Evolutionary conservation across 2,113 vertebrate genomes (phyloP).

Genomic region (Ceyx melanurus): DNA sequence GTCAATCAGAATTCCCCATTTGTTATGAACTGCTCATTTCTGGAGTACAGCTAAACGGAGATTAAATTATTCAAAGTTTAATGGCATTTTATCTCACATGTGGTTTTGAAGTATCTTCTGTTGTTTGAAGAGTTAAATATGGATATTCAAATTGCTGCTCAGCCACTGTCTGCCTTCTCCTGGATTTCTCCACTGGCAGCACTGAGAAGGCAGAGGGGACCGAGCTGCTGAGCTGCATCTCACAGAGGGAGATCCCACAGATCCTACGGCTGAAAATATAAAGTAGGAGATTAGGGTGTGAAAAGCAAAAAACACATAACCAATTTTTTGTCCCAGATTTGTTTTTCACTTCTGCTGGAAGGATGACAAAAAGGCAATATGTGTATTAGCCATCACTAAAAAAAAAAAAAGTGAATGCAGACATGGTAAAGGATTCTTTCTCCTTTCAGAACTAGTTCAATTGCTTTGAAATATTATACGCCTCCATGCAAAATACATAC

Average conservation of each 20-base stretch:
- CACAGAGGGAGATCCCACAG: not conserved
- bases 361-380: not conserved
- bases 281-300: not conserved
- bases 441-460: slow-evolving; percentile 11
- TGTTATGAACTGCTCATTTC: slow-evolving; percentile 20
- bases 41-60: slow-evolving; percentile 19
- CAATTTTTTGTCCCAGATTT: not conserved
- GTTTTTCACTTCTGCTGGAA: slow-evolving; percentile 32
- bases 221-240: not conserved
- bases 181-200: not conserved
- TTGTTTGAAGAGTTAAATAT: slow-evolving; percentile 40
- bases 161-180: not conserved
- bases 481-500: not conserved
- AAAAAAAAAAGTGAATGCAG: not conserved
- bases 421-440: not conserved
- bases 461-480: slow-evolving; percentile 18
- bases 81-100: slow-evolving; percentile 12
- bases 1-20: not conserved
- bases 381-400: not conserved
- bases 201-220: not conserved
- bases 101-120: slow-evolving; percentile 11
- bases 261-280: not conserved
- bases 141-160: slow-evolving; percentile 34
- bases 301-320: slow-evolving; percentile 4
- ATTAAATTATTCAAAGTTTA: slow-evolving; percentile 20